These are phyloP conservation scores for Lordiphosa collinella DNA, from an alignment of 1,140 invertebrate genomes.

Conservation along the genomic window DNA sequence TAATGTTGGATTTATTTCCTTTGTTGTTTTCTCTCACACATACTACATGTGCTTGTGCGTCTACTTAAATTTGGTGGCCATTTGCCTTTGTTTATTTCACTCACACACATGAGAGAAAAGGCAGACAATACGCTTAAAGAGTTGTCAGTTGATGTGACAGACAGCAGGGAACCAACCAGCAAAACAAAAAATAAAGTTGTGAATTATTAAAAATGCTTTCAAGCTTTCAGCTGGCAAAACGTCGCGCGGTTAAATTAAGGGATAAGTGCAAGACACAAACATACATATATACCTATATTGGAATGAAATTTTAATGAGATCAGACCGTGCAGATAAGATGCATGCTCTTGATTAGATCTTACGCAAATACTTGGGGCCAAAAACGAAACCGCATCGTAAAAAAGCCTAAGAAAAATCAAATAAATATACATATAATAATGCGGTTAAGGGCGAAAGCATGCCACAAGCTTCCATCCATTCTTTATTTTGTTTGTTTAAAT, in stretches of 20 bases:
- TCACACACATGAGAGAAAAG: constrained; percentile 16
- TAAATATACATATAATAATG: constrained; percentile 76
- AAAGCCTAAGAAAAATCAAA: constrained; percentile 56
- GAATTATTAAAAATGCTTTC: constrained; percentile 71
- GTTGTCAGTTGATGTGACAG: constrained; percentile 36
- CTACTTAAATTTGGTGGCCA: constrained; percentile 4
- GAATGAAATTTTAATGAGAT: constrained; percentile 69
- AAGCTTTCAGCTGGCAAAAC: constrained; percentile 15
- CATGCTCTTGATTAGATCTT: constrained; percentile 72
- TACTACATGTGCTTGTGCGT: not conserved
- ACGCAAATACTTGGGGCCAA: constrained; percentile 63
- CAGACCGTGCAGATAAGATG: constrained; percentile 55
- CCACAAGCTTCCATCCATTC: constrained; percentile 31
- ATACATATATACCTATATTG: constrained; percentile 31
- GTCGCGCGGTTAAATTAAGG: constrained; percentile 24
- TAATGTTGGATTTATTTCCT: constrained; percentile 3
- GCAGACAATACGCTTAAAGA: constrained; percentile 55
- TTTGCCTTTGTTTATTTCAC: constrained; percentile 13
- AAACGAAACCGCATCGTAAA: constrained; percentile 35
- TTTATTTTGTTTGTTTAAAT: constrained; percentile 41
- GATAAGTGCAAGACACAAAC: constrained; percentile 37
- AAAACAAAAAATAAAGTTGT: constrained; percentile 23
- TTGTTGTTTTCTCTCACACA: constrained; percentile 1
- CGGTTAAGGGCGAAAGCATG: constrained; percentile 51
- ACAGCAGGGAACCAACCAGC: not conserved